These are phyloP conservation scores for Aeoliscus strigatus DNA, from an alignment of 2,797 vertebrate species.

Conservation along the genomic window DNA sequence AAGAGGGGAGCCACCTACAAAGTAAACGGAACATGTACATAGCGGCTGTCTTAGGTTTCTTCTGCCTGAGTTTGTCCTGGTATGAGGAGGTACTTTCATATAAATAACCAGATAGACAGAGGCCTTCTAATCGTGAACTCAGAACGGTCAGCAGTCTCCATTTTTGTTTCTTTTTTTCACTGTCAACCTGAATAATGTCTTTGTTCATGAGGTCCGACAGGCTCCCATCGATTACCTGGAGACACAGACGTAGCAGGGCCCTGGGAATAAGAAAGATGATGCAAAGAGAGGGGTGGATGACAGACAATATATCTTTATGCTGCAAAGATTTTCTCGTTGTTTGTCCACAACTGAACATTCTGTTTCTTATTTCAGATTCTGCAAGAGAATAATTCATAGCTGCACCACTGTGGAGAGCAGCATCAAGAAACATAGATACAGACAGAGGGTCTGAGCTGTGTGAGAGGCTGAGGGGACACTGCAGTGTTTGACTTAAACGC, in stretches of 20 bases:
- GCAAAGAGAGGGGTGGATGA: conserved; percentile 14
- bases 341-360: conserved; percentile 34
- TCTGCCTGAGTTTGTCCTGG: too few relatives aligned
- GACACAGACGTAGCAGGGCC: conserved; percentile 8
- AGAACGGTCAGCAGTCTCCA: conserved; percentile 18
- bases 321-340: background rate
- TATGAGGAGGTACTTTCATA: too few relatives aligned
- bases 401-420: conserved; percentile 30
- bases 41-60: too few relatives aligned
- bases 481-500: conserved; percentile 30
- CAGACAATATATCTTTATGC: conserved; percentile 10
- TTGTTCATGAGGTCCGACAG: conserved; percentile 40
- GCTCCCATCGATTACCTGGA: conserved; percentile 40
- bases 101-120: too few relatives aligned
- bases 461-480: conserved; percentile 15
- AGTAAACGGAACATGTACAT: too few relatives aligned
- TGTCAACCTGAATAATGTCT: conserved; percentile 54
- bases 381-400: conserved; percentile 73
- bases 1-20: background rate
- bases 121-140: too few relatives aligned
- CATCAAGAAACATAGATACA: conserved; percentile 28
- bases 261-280: conserved; percentile 21
- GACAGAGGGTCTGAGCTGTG: conserved; percentile 35
- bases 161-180: conserved; percentile 20
- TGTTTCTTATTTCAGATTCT: conserved; percentile 69